Evolutionary conservation across 2,113 vertebrate genomes (phyloP), one percentile per base, ranked within the genome.

Genomic region (Pholis gunnellus): DNA sequence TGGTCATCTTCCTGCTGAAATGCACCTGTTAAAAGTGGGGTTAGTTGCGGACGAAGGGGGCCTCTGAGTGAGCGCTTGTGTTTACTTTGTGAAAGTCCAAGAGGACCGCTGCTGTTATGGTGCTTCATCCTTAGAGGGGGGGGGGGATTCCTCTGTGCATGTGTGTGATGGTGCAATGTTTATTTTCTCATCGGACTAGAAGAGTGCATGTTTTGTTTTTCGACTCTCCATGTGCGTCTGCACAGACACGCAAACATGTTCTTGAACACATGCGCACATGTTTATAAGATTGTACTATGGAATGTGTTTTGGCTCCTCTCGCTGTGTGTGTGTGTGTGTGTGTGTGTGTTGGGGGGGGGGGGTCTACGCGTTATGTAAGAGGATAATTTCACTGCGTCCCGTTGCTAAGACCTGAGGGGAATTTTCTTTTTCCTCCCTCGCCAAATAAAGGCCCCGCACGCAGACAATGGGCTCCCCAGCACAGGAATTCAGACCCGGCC

Each of bases 281-380:
- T 76, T 86, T 68, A 68, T 57, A n/a, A 68, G 46, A 68, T 40
- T 9, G 50, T 79, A 88, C 84, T 61, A 78, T 67, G 89, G 85
- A 91, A 91, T 88, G 90, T 92, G 87, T 91, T 92, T 92, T 88
- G 88, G 89, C 72, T 91, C 69, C 71, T 79, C 59, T 48, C 0
- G 65, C 84, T n/a, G 50, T 52, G 48, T 17, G 48, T 42, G 40
- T 42, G 40, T 11, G 42, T 42, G 42, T 42, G 42, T 42, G 11
- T 42, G 42, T 42, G 42, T 42, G 42, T 42, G 40, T 42, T 15
- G 44, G 15, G 29, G 59, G 29, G 34, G 42, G 59, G 85, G 86
- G 71, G 81, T 85, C 85, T 64, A 48, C n/a, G 15, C 25, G 63
- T 94, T 94, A 93, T 91, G 83, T 93, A 93, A 93, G 89, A 88